These are phyloP conservation scores for Fulica atra DNA, from an alignment of 2,113 vertebrate genomes.

Conservation along the genomic window DNA sequence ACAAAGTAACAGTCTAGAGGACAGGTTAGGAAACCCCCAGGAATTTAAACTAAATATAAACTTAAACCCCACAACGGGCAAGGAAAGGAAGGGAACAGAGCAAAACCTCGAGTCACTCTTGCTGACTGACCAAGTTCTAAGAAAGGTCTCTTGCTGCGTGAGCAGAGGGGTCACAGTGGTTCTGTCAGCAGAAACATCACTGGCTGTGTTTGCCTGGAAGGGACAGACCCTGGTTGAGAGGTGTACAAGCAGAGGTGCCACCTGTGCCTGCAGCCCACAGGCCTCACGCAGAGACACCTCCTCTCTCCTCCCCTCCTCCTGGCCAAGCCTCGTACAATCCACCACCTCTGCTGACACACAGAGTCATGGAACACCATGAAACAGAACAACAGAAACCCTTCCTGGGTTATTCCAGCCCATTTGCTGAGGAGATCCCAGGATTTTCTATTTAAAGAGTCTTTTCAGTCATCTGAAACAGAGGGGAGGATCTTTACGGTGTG, in stretches of 20 bases:
- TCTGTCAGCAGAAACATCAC: neutral
- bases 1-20: neutral
- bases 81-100: neutral
- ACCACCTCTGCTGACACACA: neutral
- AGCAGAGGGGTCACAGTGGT: neutral
- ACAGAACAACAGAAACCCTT: neutral
- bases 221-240: neutral
- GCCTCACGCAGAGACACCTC: neutral
- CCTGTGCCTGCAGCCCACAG: neutral
- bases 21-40: fast-evolving
- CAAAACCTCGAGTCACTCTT: neutral
- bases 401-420: neutral
- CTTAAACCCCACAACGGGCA: fast-evolving
- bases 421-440: fast-evolving
- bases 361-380: fast-evolving
- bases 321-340: fast-evolving
- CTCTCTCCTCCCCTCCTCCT: neutral
- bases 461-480: fast-evolving
- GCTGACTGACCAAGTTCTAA: neutral
- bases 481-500: fast-evolving
- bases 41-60: neutral
- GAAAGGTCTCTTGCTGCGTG: neutral
- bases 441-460: neutral
- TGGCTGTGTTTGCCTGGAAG: neutral
- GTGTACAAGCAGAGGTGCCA: neutral